Percentiles rank a stretch among this genome's conserved stretches.
phyloP scores from a whole-genome alignment of 2,888 invertebrate genomes.

The Kuschelorhynchus macadamiae region DNA sequence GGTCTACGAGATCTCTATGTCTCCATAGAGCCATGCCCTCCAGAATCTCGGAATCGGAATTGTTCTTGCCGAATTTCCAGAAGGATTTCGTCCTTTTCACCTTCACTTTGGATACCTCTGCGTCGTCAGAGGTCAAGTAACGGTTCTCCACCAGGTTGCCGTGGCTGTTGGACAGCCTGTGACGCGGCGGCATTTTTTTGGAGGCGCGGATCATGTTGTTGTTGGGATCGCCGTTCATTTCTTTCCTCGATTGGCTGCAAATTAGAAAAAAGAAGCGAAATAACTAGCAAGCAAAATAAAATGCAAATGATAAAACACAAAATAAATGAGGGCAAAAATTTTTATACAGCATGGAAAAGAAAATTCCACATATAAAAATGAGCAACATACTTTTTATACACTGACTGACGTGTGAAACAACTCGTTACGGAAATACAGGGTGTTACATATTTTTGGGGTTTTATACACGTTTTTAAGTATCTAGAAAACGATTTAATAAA shows the following conservation, averaged over 20 bases:
- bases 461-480: no score
- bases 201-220: conserved; percentile 58
- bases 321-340: no score
- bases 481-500: no score
- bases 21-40: conserved; percentile 92
- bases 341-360: no score
- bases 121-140: conserved; percentile 72
- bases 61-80: conserved; percentile 84
- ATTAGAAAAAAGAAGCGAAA: conserved; percentile 41
- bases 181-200: conserved; percentile 47
- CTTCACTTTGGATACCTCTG: conserved; percentile 75
- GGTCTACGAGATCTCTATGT: conserved; percentile 86
- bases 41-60: conserved; percentile 80
- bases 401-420: no score
- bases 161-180: conserved; percentile 65
- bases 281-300: conserved; percentile 34
- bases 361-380: no score
- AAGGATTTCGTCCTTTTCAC: conserved; percentile 89
- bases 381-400: no score
- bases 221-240: conserved; percentile 61
- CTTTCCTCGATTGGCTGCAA: conserved; percentile 36
- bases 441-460: no score
- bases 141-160: conserved; percentile 65
- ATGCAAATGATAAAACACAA: conserved; percentile 10
- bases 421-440: no score